Base-by-base conservation (phyloP, 2,797 vertebrate species). In the Perodicticus potto region DNA sequence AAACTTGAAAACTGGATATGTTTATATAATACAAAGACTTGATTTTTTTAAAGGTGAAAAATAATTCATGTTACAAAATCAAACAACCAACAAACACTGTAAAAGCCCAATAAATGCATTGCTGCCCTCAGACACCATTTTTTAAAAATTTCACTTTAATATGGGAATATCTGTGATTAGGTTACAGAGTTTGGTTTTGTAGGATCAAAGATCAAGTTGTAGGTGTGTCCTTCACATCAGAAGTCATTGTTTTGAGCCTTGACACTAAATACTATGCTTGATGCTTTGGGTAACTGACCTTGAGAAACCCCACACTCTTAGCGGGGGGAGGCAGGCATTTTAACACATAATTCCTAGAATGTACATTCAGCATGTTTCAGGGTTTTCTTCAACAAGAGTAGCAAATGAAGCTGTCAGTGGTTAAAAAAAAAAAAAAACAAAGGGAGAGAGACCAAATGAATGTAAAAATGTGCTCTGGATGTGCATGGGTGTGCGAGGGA, bases 1-100 rank as follows among this genome's bases (percentile, higher is more conserved):
- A 93, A 91, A 93, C 20, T 59, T 77, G 8, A 88, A 91, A 92
- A 57, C 27, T 5, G 7, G 5, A 70, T 70, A 80, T 86, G 74
- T 82, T 89, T 76, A 3, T 59, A 27, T 82, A 25, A 94, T 74
- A 61, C 69, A 8, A 69, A 69, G 32, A 53, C 49, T 65, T 77
- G 7, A 53, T 65, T 29, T 59, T 82, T 82, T 88, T 29, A 17
- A 91, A 91, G 20, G 84, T 53, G 11, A 70, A 84, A 34, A 89
- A n/a, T 22, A 57, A 91, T 88, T 73, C 5, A 22, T 57, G 90
- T 77, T 57, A 29, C 37, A 59, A 77, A 85, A 86, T 53, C 19
- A 63, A 72, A 32, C 4, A 23, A 90, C 61, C 3, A 63, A 37
- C 40, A 65, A 63, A 20, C 5, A 87, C 29, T 37, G 10, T 9